Conservation (phyloP, 2,888 invertebrate species). For the Cosmopolites sordidus region DNA sequence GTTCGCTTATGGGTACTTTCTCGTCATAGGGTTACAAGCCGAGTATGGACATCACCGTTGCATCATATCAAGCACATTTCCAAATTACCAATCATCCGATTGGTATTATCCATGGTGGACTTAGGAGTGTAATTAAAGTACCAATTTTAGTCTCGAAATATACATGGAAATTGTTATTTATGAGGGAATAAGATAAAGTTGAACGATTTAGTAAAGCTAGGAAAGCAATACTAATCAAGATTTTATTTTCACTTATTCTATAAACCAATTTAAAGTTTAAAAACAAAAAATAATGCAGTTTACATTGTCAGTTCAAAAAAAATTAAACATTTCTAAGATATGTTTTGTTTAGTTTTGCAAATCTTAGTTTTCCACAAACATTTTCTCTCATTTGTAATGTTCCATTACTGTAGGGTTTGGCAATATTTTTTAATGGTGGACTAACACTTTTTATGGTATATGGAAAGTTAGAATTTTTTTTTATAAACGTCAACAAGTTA, state of each 20-base stretch:
- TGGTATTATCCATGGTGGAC: constrained; percentile 41
- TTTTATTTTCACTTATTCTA: too few species aligned
- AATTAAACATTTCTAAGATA: too few species aligned
- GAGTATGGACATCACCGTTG: constrained; percentile 42
- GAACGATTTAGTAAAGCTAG: too few species aligned
- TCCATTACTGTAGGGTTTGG: constrained; percentile 22
- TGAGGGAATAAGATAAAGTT: neutral
- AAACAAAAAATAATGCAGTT: too few species aligned
- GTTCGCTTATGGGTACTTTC: constrained; percentile 48
- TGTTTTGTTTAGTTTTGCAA: too few species aligned
- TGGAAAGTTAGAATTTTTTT: too few species aligned
- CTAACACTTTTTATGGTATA: too few species aligned
- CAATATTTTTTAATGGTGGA: constrained; percentile 12
- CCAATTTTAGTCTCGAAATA: neutral
- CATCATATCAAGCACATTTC: constrained; percentile 31
- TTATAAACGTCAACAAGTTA: too few species aligned
- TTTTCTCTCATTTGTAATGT: constrained; percentile 19
- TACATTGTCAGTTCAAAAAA: too few species aligned
- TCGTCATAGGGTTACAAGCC: constrained; percentile 47
- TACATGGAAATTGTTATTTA: neutral
- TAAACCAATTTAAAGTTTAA: too few species aligned
- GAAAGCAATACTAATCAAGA: too few species aligned
- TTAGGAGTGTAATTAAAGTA: constrained; percentile 35
- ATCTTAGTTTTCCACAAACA: constrained; percentile 14
- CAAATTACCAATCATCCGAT: constrained; percentile 42